Base-by-base conservation (phyloP, 2,113 vertebrate genomes). In the Macquaria ambigua region DNA sequence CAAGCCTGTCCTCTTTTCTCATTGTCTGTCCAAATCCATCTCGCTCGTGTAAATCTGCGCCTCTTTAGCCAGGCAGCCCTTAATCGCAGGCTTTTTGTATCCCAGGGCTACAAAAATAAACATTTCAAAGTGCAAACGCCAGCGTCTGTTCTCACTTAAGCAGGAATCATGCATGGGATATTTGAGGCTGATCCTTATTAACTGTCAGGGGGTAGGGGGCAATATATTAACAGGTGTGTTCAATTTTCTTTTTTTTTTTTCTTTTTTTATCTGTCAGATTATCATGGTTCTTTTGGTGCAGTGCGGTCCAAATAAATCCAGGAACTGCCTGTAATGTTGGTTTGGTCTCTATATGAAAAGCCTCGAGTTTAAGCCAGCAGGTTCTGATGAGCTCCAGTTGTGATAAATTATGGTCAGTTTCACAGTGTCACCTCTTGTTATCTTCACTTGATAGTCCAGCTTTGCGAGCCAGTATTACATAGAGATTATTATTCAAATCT, bases 81-180 rank as follows among this genome's bases (percentile, higher is more conserved):
- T 69, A 81, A 53, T 74, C 14, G 46, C 55, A 82, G 66, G 39
- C 75, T 85, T 85, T 63, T 84, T 88, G 72, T 87, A 70, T 87
- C 84, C 82, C 76, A 87, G 70, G 71, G 70, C 86, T 77, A 81
- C 75, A 89, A 83, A 91, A 93, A 89, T 87, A 93, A 89, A 91
- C 87, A 89, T 92, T 93, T 93, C 71, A 79, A 91, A 90, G 90
- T 81, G 72, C 71, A 84, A 90, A 89, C 1, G 10, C 84, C 79
- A 55, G 62, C 21, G 56, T 85, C 86, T 85, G 81, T 87, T 91
- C 73, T 81, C 85, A 56, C 59, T 92, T 85, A 75, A 74, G 53
- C 86, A 78, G 68, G 80, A 91, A 87, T 94, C 89, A 85, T 81
- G 52, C 63, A 86, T 43, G 74, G 52, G 63, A 85, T 72, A 72